Base-by-base conservation (phyloP, 2,888 invertebrate genomes). In the Andricus curvator region DNA sequence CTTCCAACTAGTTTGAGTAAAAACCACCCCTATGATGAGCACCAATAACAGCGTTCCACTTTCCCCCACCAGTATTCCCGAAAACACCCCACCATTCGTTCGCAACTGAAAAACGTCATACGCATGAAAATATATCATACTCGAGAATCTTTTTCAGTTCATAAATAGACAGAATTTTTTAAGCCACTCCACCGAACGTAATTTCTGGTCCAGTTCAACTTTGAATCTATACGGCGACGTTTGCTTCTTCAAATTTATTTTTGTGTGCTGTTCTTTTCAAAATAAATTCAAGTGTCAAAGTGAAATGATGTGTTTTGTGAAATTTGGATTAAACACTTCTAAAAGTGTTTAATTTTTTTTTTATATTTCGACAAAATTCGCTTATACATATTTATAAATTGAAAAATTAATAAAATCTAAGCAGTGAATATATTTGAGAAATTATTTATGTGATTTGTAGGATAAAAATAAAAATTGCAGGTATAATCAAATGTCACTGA, bases 1-100 rank as follows among this genome's bases (percentile, higher is more conserved):
- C 90, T 91, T 89, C 86, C 88, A 84, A 87, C 84, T 88, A 89
- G 90, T 84, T 89, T 86, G 86, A 88, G 86, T 89, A 89, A 91
- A 91, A 92, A 91, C 91, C 90, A 91, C 90, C 91, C 91, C 90
- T 90, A 85, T 88, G 88, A 88, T 88, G 86, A 86, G 89, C 86
- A 87, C 91, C 91, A 92, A 92, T 91, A 86, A 87, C 88, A 87
- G 86, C 85, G 83, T 84, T 74, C 87, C 85, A 67, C 78, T 86
- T 78, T 80, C 87, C 85, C 86, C 85, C 87, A 85, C 82, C 80
- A 48, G 22, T 80, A 80, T 78, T 83, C 77, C 82, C n/a, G 51
- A 79, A 81, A 81, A 79, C 79, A 76, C 81, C 85, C 86, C 84
- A 82, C 85, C 80, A 81, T 80, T 66, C 70, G 44, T 48, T 51